Conservation (phyloP, 2,113 vertebrate genomes). For the Colossoma macropomum region DNA sequence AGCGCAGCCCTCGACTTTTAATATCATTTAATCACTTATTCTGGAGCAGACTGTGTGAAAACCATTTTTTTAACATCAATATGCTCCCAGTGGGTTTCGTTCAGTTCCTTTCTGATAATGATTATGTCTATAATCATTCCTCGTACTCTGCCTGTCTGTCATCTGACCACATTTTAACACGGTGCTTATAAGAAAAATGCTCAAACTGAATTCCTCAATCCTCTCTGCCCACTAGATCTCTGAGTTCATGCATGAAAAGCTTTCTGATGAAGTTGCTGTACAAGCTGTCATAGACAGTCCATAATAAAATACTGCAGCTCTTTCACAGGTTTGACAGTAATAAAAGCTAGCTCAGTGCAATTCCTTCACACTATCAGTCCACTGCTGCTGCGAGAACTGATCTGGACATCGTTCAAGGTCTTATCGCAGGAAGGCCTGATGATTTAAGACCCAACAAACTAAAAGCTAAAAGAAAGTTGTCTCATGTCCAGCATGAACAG, state of each 20-base stretch:
- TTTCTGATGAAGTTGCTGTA: neutral
- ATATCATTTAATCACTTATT: slow-evolving; percentile 42
- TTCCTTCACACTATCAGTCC: slow-evolving; percentile 30
- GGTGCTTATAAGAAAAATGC: slow-evolving; percentile 3
- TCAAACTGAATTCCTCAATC: neutral
- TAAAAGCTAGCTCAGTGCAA: slow-evolving; percentile 5
- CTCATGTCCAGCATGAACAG: neutral
- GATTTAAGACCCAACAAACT: slow-evolving; percentile 2
- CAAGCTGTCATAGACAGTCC: neutral
- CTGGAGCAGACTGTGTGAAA: slow-evolving; percentile 31
- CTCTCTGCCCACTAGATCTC: neutral
- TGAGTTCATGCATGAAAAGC: neutral
- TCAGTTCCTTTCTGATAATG: slow-evolving; percentile 17
- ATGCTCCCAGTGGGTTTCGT: slow-evolving; percentile 37
- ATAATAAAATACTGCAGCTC: neutral
- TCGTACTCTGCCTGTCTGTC: slow-evolving; percentile 25
- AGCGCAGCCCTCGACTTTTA: slow-evolving; percentile 22
- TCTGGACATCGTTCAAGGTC: slow-evolving; percentile 16
- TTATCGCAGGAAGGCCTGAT: slow-evolving; percentile 51
- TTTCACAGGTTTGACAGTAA: neutral
- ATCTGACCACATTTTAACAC: neutral
- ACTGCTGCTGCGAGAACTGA: slow-evolving; percentile 21
- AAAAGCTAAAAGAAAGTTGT: neutral
- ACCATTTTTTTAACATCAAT: slow-evolving; percentile 38
- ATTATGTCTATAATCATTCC: slow-evolving; percentile 4